Evolutionary conservation across 1,140 invertebrate genomes (phyloP), one percentile per base, ranked within the genome.

Genomic region (Drosophila grimshawi): DNA sequence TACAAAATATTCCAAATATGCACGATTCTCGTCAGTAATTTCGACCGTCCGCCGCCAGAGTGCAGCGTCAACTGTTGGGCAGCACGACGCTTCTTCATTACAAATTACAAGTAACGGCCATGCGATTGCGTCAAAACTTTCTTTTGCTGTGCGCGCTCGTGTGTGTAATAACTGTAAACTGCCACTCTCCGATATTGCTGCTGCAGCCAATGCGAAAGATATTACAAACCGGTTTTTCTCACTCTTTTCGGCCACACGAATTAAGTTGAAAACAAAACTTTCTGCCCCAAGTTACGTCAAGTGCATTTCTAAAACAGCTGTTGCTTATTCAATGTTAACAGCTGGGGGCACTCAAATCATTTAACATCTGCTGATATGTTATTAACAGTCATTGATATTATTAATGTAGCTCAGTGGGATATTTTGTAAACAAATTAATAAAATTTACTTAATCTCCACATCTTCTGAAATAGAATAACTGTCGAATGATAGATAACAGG

Each of bases 41-140:
- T 65, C 78, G 74, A 79, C 79, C 68, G 62, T 81, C 48, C 71
- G 56, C 76, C 70, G 79, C 51, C 53, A 82, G 69, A 64, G 64
- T 86, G 82, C 78, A 73, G 82, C 79, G 66, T 46, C 63, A 53
- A 86, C 79, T 86, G 82, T 70, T 76, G 7, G 5, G 41, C 52
- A 64, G 48, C 33, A 32, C 72, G 85, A 59, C 56, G 83, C 83
- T 88, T 80, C 82, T 80, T 88, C 83, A 88, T 88, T 88, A 88
- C 83, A 89, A 79, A 88, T 83, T 83, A 88, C 83, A 89, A 73
- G 67, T 70, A 78, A 65, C 56, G 80, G 77, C 80, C 60, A 56
- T 68, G 35, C 55, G 74, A 85, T 88, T 88, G 83, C 83, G 83
- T 89, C 85, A 88, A 88, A 88, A 88, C 83, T 88, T 88, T 88